Conservation (phyloP, 2,888 invertebrate genomes). For the Temnothorax rugatulus region DNA sequence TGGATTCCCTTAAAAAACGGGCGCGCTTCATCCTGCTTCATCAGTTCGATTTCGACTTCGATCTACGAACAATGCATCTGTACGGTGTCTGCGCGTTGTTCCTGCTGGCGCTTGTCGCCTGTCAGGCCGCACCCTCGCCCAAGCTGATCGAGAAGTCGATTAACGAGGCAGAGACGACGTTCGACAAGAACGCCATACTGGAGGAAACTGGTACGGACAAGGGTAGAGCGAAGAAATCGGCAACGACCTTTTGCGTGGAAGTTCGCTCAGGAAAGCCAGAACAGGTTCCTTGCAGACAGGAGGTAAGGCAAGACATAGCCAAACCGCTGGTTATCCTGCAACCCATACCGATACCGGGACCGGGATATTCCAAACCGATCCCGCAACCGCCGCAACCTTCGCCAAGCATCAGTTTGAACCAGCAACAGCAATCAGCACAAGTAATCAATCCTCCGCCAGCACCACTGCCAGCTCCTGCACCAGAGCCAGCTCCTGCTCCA, state of each 20-base stretch:
- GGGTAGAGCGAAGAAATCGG: conserved; percentile 82
- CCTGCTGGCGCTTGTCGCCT: conserved; percentile 57
- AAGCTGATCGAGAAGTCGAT: conserved; percentile 56
- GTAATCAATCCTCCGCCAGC: no score
- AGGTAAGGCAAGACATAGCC: background rate
- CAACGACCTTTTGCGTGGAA: conserved; percentile 87
- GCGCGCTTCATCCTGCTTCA: background rate
- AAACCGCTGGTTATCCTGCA: conserved; percentile 42
- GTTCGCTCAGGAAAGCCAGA: conserved; percentile 81
- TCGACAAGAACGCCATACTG: background rate
- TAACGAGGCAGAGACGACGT: conserved; percentile 18
- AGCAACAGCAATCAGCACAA: no score
- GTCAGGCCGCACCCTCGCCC: conserved; percentile 61
- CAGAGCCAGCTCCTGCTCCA: no score
- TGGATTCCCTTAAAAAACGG: conserved; percentile 64
- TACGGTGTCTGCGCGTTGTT: conserved; percentile 43
- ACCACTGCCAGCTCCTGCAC: no score
- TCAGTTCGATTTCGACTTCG: conserved; percentile 59
- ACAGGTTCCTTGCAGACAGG: background rate
- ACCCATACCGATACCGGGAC: background rate
- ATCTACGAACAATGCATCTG: conserved; percentile 56
- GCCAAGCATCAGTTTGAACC: no score
- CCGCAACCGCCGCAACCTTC: no score
- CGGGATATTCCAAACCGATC: background rate
- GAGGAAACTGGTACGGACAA: conserved; percentile 66